Base-by-base conservation (phyloP, 2,113 vertebrate species). In the Caretta caretta region DNA sequence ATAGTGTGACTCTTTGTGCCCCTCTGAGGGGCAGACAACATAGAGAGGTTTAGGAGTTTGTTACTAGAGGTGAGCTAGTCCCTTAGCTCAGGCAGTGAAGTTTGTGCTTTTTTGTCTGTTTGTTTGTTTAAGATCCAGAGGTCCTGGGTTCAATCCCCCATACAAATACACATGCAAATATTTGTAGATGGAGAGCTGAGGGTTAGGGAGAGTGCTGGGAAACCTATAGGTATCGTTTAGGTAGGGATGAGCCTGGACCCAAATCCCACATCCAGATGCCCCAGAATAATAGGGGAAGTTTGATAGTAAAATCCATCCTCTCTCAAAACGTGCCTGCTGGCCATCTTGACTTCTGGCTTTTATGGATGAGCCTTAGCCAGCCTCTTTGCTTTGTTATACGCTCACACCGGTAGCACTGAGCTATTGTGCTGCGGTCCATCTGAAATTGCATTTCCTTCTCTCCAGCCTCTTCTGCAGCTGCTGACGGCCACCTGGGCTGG, bases 401-500 rank as follows among this genome's bases (percentile, higher is more conserved):
- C 13, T 78, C 75, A 72, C 1, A 0, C 51, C 88, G 25, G 57
- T 0, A 1, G 49, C 29, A 54, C 53, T 75, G 35, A 90, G 35
- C 54, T 89, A 59, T 80, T 59, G 83, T 48, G 78, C 22, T 85
- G 69, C 24, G 3, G 56, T 95, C 79, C 83, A 12, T 46, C 0
- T 22, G 14, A 56, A 69, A 84, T 65, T 48, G 46, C 76, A 3
- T 88, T 95, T 88, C 72, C 53, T 48, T 25, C 69, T 80, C 81
- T 87, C 46, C 38, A 42, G 62, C 65, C 57, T 90, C 29, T 93
- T 92, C 93, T 86, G 88, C 83, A 94, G 95, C 94, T 97, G 96
- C 93, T 96, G 93, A 93, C 75, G 84, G 94, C 97, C 96, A 97
- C 95, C 95, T 96, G 94, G 95, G 95, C 92, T 94, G 72, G 83